Evolutionary conservation across 2,113 vertebrate species (phyloP), one percentile per base, ranked within the genome.

Genomic region (Passer montanus): DNA sequence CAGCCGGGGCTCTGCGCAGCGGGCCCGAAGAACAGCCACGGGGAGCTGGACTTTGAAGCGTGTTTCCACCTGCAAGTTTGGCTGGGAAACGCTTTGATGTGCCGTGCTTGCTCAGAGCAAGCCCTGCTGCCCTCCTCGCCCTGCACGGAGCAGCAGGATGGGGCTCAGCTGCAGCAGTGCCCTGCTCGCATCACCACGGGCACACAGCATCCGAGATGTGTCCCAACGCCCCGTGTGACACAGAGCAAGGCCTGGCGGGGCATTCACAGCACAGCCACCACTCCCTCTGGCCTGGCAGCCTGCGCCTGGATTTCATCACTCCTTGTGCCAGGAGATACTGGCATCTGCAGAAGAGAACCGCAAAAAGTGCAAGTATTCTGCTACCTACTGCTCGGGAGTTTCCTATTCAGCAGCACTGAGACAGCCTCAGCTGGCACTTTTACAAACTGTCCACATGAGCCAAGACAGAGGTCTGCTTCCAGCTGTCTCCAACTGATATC

Each of bases 161-260:
- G 30, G 30, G 26, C 23, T 5, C 39, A 15, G 67, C 37, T 28
- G 23, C 58, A 33, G 80, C 24, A 7, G 4, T 2, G 15, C 41
- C 41, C 76, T 28, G 63, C 47, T 27, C 33, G 1, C 30, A 1
- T 3, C 30, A 3, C 6, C 10, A n/a, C 2, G 3, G 26, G 72
- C 81, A 17, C 10, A 37, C 35, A 37, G 35, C 35, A 37, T 37
- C 15, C 8, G 1, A 6, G 50, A 2, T 2, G 1, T 3, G 53
- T 41, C 74, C 37, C 89, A 52, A 4, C 9, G 1, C 1, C 0
- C 22, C 20, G 1, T 3, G 6, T 17, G 73, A 20, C 26, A 9
- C 2, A 6, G 23, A 37, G 62, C 55, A 11, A 27, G 13, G 64
- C 33, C 59, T 16, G 44, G 27, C 30, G 69, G 37, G 64, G 33